phyloP scores from a whole-genome alignment of 2,888 invertebrate genomes.

The Lysandra bellargus region DNA sequence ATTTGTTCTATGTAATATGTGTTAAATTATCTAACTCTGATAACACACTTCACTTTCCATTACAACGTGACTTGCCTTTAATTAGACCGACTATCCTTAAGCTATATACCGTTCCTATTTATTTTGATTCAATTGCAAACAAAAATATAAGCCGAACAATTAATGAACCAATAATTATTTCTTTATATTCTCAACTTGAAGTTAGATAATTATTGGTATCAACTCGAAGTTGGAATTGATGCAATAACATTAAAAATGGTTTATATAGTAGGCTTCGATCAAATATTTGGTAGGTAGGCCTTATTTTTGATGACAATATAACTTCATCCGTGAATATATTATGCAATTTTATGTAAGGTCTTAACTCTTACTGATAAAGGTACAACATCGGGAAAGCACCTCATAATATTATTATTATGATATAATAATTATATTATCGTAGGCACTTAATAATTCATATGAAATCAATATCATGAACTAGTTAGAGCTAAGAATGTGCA shows the following conservation, averaged over 20 bases:
- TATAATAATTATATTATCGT: no score
- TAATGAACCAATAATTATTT: no score
- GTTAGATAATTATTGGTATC: no score
- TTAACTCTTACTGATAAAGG: no score
- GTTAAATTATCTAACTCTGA: conserved; percentile 15
- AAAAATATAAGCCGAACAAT: no score
- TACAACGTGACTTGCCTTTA: neutral
- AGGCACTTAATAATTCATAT: neutral
- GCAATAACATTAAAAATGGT: neutral
- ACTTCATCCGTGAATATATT: neutral
- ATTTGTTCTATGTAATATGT: conserved; percentile 9
- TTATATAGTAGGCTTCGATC: neutral
- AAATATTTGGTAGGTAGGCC: neutral
- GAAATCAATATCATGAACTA: neutral
- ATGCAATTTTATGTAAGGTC: no score
- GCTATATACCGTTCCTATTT: no score
- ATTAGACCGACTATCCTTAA: neutral
- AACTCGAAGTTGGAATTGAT: no score
- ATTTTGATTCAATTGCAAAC: no score
- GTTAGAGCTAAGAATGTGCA: neutral
- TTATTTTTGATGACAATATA: neutral
- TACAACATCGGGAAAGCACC: no score
- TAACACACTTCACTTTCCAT: conserved; percentile 14
- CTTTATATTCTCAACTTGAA: no score
- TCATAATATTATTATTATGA: no score